Evolutionary conservation across 2,888 invertebrate species (phyloP), one percentile per base, ranked within the genome.

Genomic region (Campoplex nolae): DNA sequence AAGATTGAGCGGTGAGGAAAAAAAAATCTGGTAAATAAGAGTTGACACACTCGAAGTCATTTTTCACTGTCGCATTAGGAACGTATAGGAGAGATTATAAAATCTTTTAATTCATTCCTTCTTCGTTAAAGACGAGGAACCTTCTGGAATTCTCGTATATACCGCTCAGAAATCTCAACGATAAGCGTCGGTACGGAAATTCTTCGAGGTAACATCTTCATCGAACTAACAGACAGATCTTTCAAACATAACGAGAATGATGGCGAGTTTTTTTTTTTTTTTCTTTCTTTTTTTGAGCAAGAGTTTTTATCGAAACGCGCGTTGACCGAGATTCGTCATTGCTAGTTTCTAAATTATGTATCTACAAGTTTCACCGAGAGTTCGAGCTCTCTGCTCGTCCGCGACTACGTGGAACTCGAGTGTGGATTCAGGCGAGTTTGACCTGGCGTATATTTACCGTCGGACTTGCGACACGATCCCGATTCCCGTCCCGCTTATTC

Each of bases 311-410:
- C 42, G n/a, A n/a, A 38, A 11, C 38, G 38, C 28, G 67, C 38
- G 38, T 67, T 67, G 73, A 83, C 89, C 88, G 89, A 89, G 90
- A 90, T 91, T 90, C 89, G 88, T 89, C 88, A 90, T 89, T 90
- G 88, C 90, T 88, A 88, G 89, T 90, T 91, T 91, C 90, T 90
- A 90, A 91, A 92, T 92, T 90, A 91, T 42, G 56, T 28, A 28
- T 91, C 89, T 90, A 77, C 77, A 87, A 83, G 81, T 78, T 87
- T 77, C 80, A 76, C 51, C 78, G 48, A 68, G 28, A 38, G 65
- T 51, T 48, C 45, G 62, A 70, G 58, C 45, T 54, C 23, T 23
- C 23, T 23, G 48, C 70, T 73, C 74, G 8, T 18, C 18, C 65
- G 35, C 38, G 6, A 6, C 42, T 28, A 3, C 13, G 16, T 8